Percentiles rank a stretch among this genome's conserved stretches.
These are phyloP conservation scores for Poeciliopsis infans DNA, from an alignment of 2,797 vertebrate genomes.

Conservation along the genomic window DNA sequence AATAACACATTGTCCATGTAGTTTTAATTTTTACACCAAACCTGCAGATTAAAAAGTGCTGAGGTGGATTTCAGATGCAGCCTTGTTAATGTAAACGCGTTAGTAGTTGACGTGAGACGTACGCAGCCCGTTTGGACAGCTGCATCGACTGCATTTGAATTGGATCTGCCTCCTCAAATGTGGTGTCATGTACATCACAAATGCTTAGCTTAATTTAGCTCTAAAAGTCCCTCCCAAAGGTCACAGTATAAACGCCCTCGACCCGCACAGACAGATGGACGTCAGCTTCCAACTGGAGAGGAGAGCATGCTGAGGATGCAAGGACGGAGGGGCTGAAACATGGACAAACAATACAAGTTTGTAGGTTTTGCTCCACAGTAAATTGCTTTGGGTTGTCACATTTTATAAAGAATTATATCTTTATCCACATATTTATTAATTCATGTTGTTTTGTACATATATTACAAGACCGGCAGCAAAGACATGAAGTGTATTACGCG, in stretches of 20 bases:
- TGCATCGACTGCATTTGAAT: background rate
- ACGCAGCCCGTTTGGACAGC: background rate
- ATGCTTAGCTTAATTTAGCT: conserved; percentile 4
- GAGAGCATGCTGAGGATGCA: background rate
- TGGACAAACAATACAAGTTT: background rate
- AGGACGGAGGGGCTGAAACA: conserved; percentile 1
- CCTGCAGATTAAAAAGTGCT: background rate
- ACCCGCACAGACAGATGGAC: conserved; percentile 36
- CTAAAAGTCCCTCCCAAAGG: conserved; percentile 32
- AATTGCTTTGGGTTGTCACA: background rate
- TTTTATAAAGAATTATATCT: background rate
- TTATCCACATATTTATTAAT: background rate
- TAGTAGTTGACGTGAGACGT: background rate
- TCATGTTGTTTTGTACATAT: background rate
- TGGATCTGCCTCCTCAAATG: conserved; percentile 4
- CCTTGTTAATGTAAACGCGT: background rate
- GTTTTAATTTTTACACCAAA: background rate
- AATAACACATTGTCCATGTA: background rate
- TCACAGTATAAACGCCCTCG: conserved; percentile 25
- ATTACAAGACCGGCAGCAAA: background rate
- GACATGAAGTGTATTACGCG: background rate
- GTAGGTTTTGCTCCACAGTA: background rate
- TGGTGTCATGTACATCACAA: conserved; percentile 15
- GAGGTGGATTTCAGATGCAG: background rate
- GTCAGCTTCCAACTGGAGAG: conserved; percentile 27